Base-by-base conservation (phyloP, 2,113 vertebrate species). In the Anas platyrhynchos region DNA sequence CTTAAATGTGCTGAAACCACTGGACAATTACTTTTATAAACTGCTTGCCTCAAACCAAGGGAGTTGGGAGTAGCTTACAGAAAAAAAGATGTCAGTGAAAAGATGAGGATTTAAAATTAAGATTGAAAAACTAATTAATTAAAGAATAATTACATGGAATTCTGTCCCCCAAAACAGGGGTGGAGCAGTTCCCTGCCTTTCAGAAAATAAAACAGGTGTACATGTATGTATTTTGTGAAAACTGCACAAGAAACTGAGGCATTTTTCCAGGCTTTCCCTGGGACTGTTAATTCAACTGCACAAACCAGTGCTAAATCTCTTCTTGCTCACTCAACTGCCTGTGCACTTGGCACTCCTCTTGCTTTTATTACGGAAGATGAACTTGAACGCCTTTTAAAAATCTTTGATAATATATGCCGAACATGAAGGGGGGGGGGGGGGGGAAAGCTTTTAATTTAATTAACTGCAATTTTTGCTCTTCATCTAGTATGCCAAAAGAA, bases 191-290 rank as follows among this genome's bases (percentile, higher is more conserved):
- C 27, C 58, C 13, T 38, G 16, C 44, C 41, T 56, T 83, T 27
- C 10, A 75, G 44, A 56, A 83, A 75, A 56, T 3, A 46, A 0
- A 0, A 31, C 0, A 22, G 14, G 5, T 25, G 3, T 41, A 13
- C 41, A 41, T 41, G 13, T 14, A 9, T 1, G 10, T 32, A 16
- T 61, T 62, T 56, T 36, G 15, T 25, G 21, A 34, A 44, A 86
- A 66, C 31, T 6, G 25, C 58, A 38, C 18, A 52, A 0, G 1
- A 52, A 13, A 83, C 54, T 7, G 13, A 7, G 14, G 6, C 4
- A 26, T 41, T 75, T 67, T 62, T 41, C 61, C 27, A 13, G 32
- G 34, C 2, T 55, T 66, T 82, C 6, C 21, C 41, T 6, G 7
- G 26, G 36, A 44, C 27, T 55, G 43, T 32, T 66, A 52, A 54